These are phyloP conservation scores for Anthonomus grandis DNA, from an alignment of 1,140 invertebrate species.

Conservation along the genomic window DNA sequence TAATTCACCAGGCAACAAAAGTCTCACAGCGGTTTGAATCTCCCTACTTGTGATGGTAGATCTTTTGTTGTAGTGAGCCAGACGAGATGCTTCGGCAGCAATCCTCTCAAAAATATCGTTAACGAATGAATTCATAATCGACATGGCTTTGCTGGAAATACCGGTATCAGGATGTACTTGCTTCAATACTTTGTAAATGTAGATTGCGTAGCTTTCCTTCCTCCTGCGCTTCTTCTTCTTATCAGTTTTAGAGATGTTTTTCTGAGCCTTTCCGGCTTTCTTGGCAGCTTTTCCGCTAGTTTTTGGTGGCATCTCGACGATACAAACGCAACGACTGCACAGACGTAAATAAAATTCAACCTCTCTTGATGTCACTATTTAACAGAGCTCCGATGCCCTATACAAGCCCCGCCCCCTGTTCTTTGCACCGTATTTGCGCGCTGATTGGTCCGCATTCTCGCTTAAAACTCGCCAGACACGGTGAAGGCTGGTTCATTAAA, in stretches of 20 bases:
- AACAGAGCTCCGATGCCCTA: no score
- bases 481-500: no score
- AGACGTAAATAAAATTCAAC: no score
- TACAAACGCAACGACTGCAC: no score
- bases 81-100: constrained; percentile 64
- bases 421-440: no score
- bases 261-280: constrained; percentile 56
- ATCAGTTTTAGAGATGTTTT: constrained; percentile 55
- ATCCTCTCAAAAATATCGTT: constrained; percentile 69
- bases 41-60: constrained; percentile 57
- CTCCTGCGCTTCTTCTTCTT: constrained; percentile 55
- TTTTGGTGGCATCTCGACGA: constrained; percentile 55
- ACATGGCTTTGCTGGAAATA: constrained; percentile 62
- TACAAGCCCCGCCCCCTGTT: no score
- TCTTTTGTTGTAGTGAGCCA: constrained; percentile 70
- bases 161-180: constrained; percentile 68
- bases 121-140: constrained; percentile 54
- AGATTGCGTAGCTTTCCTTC: constrained; percentile 68
- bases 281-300: constrained; percentile 52
- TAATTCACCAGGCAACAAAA: constrained; percentile 58
- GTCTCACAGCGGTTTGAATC: constrained; percentile 56
- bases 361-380: no score
- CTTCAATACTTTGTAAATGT: constrained; percentile 69
- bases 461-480: no score
- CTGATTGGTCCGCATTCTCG: no score